Percentiles rank a stretch among this genome's conserved stretches.
These are phyloP conservation scores for Antheraea assamensis DNA, from an alignment of 2,888 invertebrate genomes.

Conservation along the genomic window DNA sequence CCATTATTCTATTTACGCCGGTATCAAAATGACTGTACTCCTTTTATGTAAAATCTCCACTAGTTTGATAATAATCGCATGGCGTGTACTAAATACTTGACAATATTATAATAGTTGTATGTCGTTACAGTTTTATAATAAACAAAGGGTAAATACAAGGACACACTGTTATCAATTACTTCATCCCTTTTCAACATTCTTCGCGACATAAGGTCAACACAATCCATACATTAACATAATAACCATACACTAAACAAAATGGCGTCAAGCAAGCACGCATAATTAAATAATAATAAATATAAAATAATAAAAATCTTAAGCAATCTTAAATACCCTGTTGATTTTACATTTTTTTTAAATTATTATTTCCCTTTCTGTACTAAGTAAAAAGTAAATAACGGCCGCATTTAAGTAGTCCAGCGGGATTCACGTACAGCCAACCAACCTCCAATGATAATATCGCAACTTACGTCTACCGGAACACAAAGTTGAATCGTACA, in stretches of 20 bases:
- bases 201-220: slow-evolving; percentile 2
- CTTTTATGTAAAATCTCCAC: background rate
- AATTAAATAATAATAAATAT: slow-evolving; percentile 68
- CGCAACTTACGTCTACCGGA: background rate
- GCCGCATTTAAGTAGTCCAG: slow-evolving; percentile 17
- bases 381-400: slow-evolving; percentile 37
- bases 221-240: slow-evolving; percentile 25
- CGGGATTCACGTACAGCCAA: background rate
- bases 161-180: background rate
- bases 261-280: slow-evolving; percentile 48
- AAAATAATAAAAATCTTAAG: slow-evolving; percentile 77
- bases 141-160: slow-evolving; percentile 12
- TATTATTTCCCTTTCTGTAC: slow-evolving; percentile 56
- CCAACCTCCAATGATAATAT: background rate
- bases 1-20: background rate
- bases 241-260: slow-evolving; percentile 51
- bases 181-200: background rate
- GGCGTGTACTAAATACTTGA: background rate
- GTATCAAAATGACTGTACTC: background rate
- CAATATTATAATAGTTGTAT: slow-evolving; percentile 13
- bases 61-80: background rate
- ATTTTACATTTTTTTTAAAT: slow-evolving; percentile 68
- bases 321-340: slow-evolving; percentile 82
- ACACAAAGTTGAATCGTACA: background rate
- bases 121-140: slow-evolving; percentile 15